A percentile compares a stretch with the other conserved stretches of the same genome.
Evolutionary conservation across 2,888 invertebrate genomes (phyloP).

Genomic region (Monoplex corrugatus): DNA sequence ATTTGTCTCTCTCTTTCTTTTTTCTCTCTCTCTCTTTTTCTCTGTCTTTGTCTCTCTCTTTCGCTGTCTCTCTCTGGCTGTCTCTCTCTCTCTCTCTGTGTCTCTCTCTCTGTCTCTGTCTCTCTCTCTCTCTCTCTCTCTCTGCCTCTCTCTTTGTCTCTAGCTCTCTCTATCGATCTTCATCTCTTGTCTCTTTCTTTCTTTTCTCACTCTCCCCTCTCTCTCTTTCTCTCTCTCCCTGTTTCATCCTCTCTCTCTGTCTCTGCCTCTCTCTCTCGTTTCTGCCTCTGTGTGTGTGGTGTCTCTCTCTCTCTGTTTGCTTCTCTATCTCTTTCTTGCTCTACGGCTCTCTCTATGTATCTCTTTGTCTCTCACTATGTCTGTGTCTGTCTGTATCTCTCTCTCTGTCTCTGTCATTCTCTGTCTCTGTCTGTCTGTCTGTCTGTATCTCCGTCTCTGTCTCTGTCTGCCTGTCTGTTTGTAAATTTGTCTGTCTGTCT

Average conservation of each 20-base stretch:
- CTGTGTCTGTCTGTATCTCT: slow-evolving; percentile 12
- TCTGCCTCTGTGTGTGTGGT: no score
- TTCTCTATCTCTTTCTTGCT: background rate
- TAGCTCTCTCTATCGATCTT: background rate
- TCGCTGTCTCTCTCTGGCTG: background rate
- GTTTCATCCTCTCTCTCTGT: no score
- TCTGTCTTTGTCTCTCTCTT: background rate
- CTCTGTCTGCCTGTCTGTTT: background rate
- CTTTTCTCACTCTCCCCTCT: background rate
- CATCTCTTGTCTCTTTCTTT: background rate
- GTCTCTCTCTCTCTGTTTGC: no score
- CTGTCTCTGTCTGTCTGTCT: slow-evolving; percentile 9
- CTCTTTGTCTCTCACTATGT: background rate
- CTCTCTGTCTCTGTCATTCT: background rate
- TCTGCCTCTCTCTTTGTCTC: background rate
- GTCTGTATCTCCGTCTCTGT: background rate
- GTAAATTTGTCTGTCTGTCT: background rate
- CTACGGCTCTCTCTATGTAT: background rate
- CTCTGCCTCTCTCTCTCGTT: background rate
- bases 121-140: background rate
- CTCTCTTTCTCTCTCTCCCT: background rate
- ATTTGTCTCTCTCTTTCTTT: background rate
- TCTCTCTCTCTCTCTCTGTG: background rate
- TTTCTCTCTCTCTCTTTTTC: background rate
- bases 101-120: background rate